Base-by-base conservation (phyloP, 2,113 vertebrate species). In the Anthoscopus minutus region DNA sequence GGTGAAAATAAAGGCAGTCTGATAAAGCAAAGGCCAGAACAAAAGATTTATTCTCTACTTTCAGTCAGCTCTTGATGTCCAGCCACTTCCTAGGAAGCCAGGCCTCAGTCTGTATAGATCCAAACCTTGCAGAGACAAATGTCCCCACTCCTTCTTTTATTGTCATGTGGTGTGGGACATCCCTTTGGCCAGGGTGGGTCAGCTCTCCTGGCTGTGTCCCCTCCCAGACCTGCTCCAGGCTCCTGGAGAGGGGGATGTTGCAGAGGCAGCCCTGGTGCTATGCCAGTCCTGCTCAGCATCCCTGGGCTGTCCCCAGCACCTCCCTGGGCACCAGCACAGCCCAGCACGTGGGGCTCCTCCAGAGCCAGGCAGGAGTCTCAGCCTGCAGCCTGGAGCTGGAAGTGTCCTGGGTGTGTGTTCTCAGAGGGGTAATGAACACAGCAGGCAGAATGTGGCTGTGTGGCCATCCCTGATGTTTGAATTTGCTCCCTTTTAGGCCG, bases 401-500 rank as follows among this genome's bases (percentile, higher is more conserved):
- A 3, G 8, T n/a, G 16, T 61, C 11, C 30, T 42, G 17, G 18
- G 4, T 48, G 8, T 45, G 48, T 4, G 2, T 27, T 6, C 11
- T 61, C 44, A 28, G 42, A 50, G 64, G 33, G 13, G 4, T 3
- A 9, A 4, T 4, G 51, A 66, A 0, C 51, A 37, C 30, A 45
- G 13, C 10, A 27, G 62, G 19, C 11, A 8, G n/a, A 44, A 2
- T 25, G 9, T 27, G 11, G 47, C 38, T 93, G 25, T 9, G 8
- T 64, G 25, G 27, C 80, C 31, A 25, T 78, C 50, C 80, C 84
- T 97, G 30, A 82, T 64, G 18, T 33, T 22, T 9, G 38, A 1
- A n/a, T 76, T 81, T 24, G 86, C 12, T 54, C 28, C 71, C 9
- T 57, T 65, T 14, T 70, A 99, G 99, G 99, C 28, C 99, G 99